Evolutionary conservation across 2,888 invertebrate species (phyloP), one percentile per base, ranked within the genome.

Genomic region (Tachystola acroxantha): DNA sequence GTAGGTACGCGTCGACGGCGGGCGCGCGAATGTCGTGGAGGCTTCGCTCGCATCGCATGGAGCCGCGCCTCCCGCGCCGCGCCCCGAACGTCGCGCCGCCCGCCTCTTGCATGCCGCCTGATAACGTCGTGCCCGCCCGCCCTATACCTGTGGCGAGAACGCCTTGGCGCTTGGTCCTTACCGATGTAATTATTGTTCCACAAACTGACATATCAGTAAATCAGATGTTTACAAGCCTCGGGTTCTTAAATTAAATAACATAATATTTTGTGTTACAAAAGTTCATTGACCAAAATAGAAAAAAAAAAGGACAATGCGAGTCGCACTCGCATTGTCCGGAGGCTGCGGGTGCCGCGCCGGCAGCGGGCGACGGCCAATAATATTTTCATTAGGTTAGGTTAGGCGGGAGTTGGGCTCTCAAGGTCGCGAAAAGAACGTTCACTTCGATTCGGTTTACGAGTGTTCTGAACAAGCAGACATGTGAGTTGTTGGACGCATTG

Each of bases 21-120:
- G 59, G 57, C 78, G 78, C 82, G 79, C 80, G 82, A 84, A 57
- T 84, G 80, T 55, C 62, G 65, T 57, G 57, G 57, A 64, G 66
- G 54, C 69, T 70, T 57, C 50, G 50, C 52, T 50, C 50, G 50
- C 50, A 54, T 57, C 55, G 57, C 51, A 53, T 56, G 56, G 53
- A 57, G 51, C 54, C 50, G 44, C 48, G 39, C 48, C 50, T 51
- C 46, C 43, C 40, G 29, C 43, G 26, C 45, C 39, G 26, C 49
- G 38, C 43, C 48, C 44, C 50, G 44, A 30, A 40, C 46, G 35
- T 45, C 39, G 43, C 38, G 32, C 37, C 43, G 42, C 40, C 50
- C 50, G 49, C 53, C 45, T 48, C 45, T 43, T 50, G 51, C 46
- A 29, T 45, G 46, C 53, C 43, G 36, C 49, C 50, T 53, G 50